phyloP scores from a whole-genome alignment of 2,113 vertebrate genomes.

The Anoplopoma fimbria region DNA sequence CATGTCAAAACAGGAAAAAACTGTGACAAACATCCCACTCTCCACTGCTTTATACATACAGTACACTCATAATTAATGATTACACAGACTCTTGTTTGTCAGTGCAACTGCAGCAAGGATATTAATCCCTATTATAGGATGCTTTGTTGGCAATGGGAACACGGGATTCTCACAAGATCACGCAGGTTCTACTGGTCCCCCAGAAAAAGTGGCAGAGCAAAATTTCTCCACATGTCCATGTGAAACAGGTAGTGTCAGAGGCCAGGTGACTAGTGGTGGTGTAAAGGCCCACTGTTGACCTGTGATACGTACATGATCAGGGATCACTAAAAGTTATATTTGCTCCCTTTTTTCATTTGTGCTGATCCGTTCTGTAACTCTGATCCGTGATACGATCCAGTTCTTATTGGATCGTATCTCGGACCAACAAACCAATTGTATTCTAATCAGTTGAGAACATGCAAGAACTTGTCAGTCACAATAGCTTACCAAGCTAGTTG shows the following conservation, averaged over 20 bases:
- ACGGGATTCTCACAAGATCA: background rate
- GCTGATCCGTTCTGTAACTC: too few relatives aligned
- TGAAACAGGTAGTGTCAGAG: background rate
- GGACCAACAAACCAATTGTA: too few relatives aligned
- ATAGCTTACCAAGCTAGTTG: background rate
- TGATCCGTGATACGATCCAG: too few relatives aligned
- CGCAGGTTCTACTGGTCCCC: background rate
- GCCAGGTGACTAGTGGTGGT: too few relatives aligned
- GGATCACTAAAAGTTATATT: too few relatives aligned
- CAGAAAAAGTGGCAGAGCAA: background rate
- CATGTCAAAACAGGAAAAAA: background rate
- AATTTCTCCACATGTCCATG: background rate
- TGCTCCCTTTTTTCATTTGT: too few relatives aligned
- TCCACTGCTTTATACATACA: background rate
- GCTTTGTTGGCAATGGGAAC: background rate
- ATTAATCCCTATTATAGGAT: conserved; percentile 30
- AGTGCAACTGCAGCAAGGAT: conserved; percentile 2
- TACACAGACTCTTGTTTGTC: background rate
- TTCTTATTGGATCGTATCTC: too few relatives aligned
- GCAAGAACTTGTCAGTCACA: background rate
- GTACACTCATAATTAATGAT: background rate
- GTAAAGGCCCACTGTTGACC: too few relatives aligned
- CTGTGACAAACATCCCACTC: background rate
- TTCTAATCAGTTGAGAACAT: background rate
- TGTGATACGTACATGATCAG: too few relatives aligned